Evolutionary conservation across 1,140 invertebrate species (phyloP), one percentile per base, ranked within the genome.

Genomic region (Panagrolaimus sp.): DNA sequence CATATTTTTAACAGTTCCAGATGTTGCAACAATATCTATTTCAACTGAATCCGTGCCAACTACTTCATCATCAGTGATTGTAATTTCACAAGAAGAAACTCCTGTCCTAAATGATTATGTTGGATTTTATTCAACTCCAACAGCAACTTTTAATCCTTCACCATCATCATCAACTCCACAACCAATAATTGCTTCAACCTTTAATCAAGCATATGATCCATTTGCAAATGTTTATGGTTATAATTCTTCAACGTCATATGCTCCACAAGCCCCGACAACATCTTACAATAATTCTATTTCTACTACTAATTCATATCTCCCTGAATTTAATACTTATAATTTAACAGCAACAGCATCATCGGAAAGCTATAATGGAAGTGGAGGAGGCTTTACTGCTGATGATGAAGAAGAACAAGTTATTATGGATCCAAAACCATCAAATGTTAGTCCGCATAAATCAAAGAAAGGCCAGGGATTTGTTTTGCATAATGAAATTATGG

Each of bases 181-280:
- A 24, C 47, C 47, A 38, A 7, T 7, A 38, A 7, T 2, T 4
- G 21, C 15, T 21, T n/a, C 52, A 58, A 12, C 52, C 4, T n/a
- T 28, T 58, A 26, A 58, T 58, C 21, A 58, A 26, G 21, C 52
- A 58, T 58, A 58, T 58, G 28, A 58, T 58, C 52, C 52, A 12
- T 58, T 58, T 28, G 14, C 52, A 28, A 28, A 12, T 5, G 10
- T 26, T 1, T 58, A 58, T 58, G 28, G 28, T 28, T 58, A 58
- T 28, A 58, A 4, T 8, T 4, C 15, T 21, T 28, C 52, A 28
- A 58, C 21, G 7, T 38, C 32, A 26, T 58, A 58, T 58, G 52
- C 12, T 5, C 21, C 52, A 24, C 14, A 58, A 12, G 52, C 52
- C 1, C 52, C 52, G n/a, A 58, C 52, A 21, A 21, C 52, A 58